phyloP scores from a whole-genome alignment of 2,797 vertebrate genomes.

The Chiroxiphia lanceolata region DNA sequence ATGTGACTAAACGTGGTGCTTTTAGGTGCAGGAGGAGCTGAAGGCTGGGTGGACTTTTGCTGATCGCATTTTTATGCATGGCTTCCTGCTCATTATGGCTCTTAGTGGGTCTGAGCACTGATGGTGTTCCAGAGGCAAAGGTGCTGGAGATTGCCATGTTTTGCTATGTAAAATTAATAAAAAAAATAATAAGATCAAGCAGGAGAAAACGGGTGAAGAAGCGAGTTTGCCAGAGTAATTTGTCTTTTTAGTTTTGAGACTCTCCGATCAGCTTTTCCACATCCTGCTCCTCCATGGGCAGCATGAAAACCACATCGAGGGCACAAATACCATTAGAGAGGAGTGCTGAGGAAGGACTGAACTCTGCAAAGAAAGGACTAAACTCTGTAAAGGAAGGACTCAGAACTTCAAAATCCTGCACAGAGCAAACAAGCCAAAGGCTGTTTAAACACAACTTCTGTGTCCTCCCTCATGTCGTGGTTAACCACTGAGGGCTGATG shows the following conservation, averaged over 20 bases:
- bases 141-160: not conserved
- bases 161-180: not conserved
- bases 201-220: not conserved
- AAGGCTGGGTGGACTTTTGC: not conserved
- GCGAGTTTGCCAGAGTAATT: not conserved
- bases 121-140: not conserved
- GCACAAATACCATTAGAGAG: not conserved
- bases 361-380: not conserved
- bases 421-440: fast-evolving
- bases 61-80: not conserved
- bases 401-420: not conserved
- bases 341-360: not conserved
- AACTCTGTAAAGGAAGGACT: not conserved
- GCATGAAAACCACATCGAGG: fast-evolving
- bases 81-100: not conserved
- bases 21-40: not conserved
- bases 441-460: not conserved
- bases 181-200: not conserved
- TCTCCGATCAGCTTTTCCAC: not conserved
- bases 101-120: not conserved
- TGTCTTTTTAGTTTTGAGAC: not conserved
- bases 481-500: not conserved
- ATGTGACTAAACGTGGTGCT: not conserved
- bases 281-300: not conserved
- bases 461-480: fast-evolving